These are phyloP conservation scores for Telmatochromis brachygnathus DNA, from an alignment of 2,113 vertebrate genomes.

Conservation along the genomic window DNA sequence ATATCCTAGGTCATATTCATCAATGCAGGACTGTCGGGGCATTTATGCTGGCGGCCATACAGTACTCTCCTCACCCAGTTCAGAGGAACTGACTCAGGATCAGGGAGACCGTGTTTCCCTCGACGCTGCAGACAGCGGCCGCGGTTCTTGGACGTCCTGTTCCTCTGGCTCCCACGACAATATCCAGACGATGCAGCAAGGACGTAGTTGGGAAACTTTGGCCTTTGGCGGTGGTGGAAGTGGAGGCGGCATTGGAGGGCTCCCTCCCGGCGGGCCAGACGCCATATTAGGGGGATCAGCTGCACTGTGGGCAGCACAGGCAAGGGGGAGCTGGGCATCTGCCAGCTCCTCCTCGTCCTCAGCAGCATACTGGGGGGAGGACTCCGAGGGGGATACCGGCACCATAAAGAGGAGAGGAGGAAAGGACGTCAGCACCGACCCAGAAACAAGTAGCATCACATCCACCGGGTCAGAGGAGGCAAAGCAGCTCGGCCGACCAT, in stretches of 20 bases:
- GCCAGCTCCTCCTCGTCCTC: constrained; percentile 79
- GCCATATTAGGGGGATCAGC: constrained; percentile 74
- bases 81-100: constrained; percentile 94
- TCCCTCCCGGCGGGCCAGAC: constrained; percentile 74
- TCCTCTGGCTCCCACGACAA: constrained; percentile 97
- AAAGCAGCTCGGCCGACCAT: constrained; percentile 71
- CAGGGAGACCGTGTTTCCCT: constrained; percentile 93
- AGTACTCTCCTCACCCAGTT: constrained; percentile 90
- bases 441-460: constrained; percentile 83
- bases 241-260: constrained; percentile 72
- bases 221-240: constrained; percentile 76
- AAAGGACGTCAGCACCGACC: constrained; percentile 86
- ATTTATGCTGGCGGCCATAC: constrained; percentile 81
- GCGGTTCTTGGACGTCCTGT: constrained; percentile 98
- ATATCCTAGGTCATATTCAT: constrained; percentile 80
- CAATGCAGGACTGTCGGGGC: constrained; percentile 83
- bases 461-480: constrained; percentile 84
- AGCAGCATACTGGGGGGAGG: constrained; percentile 95
- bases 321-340: constrained; percentile 91
- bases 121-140: constrained; percentile 94
- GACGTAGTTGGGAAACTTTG: constrained; percentile 92
- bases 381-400: constrained; percentile 94
- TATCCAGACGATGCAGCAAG: constrained; percentile 96
- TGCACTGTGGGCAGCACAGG: constrained; percentile 84
- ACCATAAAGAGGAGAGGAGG: constrained; percentile 96